Evolutionary conservation across 2,888 invertebrate species (phyloP).

Genomic region (Drosophila histrio): DNA sequence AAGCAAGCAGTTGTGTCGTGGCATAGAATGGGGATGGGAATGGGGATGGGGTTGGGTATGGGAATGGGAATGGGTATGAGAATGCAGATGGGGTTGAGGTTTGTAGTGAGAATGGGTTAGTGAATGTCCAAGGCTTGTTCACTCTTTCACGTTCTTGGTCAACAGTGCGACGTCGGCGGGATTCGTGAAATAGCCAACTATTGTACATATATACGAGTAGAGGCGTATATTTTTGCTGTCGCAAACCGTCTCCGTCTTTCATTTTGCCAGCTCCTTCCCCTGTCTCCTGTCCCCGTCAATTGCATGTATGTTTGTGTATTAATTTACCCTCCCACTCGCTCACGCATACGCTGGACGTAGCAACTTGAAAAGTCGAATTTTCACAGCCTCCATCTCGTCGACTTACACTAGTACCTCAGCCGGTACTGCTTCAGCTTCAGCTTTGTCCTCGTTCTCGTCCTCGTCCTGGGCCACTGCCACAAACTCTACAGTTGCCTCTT

Average conservation of each 20-base stretch:
- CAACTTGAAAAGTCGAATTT: conserved; percentile 77
- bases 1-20: conserved; percentile 1
- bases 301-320: conserved; percentile 72
- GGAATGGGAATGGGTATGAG: not conserved
- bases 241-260: conserved; percentile 55
- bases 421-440: conserved; percentile 13
- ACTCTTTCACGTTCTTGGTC: conserved; percentile 65
- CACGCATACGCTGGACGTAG: conserved; percentile 53
- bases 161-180: conserved; percentile 62
- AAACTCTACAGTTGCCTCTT: conserved; percentile 11
- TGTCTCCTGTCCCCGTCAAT: conserved; percentile 24
- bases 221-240: conserved; percentile 66
- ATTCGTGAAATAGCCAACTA: conserved; percentile 76
- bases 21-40: not conserved
- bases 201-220: conserved; percentile 50
- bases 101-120: conserved; percentile 44
- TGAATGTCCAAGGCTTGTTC: conserved; percentile 46
- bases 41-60: not conserved
- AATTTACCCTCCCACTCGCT: conserved; percentile 67
- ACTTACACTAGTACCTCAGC: conserved; percentile 64
- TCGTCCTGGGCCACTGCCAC: conserved; percentile 3
- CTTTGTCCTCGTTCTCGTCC: not conserved
- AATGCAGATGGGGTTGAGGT: conserved; percentile 1
- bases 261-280: conserved; percentile 11
- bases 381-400: conserved; percentile 67